Evolutionary conservation across 64 coral and sea anemone species (phyloP), one percentile per base, ranked within the genome.

Genomic region (Dendronephthya gigantea): DNA sequence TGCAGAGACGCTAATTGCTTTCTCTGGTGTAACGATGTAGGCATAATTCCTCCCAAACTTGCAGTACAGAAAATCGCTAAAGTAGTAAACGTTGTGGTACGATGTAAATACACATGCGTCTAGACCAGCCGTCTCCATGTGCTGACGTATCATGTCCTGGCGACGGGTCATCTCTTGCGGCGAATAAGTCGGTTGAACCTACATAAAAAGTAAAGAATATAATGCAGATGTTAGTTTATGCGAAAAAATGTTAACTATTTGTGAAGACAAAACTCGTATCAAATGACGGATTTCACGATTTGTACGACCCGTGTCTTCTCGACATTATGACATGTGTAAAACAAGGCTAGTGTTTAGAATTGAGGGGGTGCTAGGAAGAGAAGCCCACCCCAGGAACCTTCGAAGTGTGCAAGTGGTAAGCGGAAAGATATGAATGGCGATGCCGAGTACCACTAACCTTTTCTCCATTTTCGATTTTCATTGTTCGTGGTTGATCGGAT

Each of bases 51-150:
- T 86, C 35, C 94, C 94, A 68, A 97, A 97, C 28, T 85, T 87
- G 39, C 89, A 97, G 23, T 88, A 93, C 30, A 97, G 31, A 49
- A 91, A 97, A 69, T 91, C 94, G 16, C 94, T 97, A 33, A 82
- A 97, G 82, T 97, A 97, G 47, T 87, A 83, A 38, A 93, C 84
- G 50, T 97, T 97, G 36, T 97, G 94, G 50, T 89, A 87, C 1
- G 94, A 97, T 27, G 92, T 97, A 17, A 97, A 89, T 41, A 97
- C 91, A 84, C 94, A 97, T 89, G 92, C 94, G 84, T 91, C 94
- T 39, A 97, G 82, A 30, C 85, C 55, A 28, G 90, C 83, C 5
- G 69, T 84, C 51, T 93, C 89, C 94, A 97, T 97, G 27, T 97
- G 91, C n/a, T 48, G 29, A 51, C 94, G 90, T 36, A 97, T 65